Conservation (phyloP, 1,140 invertebrate species). For the Akabosia matsudoensis region DNA sequence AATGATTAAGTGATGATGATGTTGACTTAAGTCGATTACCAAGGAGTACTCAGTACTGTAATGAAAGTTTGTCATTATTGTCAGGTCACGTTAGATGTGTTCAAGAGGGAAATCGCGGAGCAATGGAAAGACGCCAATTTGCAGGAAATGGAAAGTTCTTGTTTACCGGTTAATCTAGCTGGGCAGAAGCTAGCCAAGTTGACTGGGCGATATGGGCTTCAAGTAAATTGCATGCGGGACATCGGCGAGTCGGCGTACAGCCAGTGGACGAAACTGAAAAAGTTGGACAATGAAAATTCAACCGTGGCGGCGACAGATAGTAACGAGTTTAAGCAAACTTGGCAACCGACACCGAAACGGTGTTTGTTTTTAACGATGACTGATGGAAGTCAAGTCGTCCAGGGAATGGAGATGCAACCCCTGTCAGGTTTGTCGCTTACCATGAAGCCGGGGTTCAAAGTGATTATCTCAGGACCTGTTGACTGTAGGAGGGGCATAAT, state of each 20-base stretch:
- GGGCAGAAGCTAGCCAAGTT: slow-evolving; percentile 53
- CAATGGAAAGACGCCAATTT: slow-evolving; percentile 66
- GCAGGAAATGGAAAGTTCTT: slow-evolving; percentile 56
- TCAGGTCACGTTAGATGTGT: slow-evolving; percentile 28
- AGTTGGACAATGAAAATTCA: slow-evolving; percentile 57
- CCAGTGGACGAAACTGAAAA: slow-evolving; percentile 63
- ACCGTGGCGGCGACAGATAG: slow-evolving; percentile 51
- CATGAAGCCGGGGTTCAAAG: slow-evolving; percentile 64
- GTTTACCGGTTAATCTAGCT: slow-evolving; percentile 57
- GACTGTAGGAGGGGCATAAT: slow-evolving; percentile 67
- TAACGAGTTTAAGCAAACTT: slow-evolving; percentile 51
- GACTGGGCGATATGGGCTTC: slow-evolving; percentile 58
- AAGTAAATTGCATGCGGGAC: slow-evolving; percentile 61
- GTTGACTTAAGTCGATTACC: neutral
- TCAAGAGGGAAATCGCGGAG: slow-evolving; percentile 48
- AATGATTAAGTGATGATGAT: slow-evolving; percentile 13
- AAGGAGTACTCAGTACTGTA: neutral
- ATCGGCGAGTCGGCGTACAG: slow-evolving; percentile 61
- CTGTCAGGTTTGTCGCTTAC: slow-evolving; percentile 61
- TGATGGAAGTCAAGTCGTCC: slow-evolving; percentile 68
- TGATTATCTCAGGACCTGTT: slow-evolving; percentile 64
- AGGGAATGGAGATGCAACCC: slow-evolving; percentile 69
- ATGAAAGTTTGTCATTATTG: neutral
- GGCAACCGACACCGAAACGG: slow-evolving; percentile 58
- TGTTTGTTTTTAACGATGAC: slow-evolving; percentile 71